phyloP scores from a whole-genome alignment of 2,888 invertebrate genomes.

The Spodoptera picta region DNA sequence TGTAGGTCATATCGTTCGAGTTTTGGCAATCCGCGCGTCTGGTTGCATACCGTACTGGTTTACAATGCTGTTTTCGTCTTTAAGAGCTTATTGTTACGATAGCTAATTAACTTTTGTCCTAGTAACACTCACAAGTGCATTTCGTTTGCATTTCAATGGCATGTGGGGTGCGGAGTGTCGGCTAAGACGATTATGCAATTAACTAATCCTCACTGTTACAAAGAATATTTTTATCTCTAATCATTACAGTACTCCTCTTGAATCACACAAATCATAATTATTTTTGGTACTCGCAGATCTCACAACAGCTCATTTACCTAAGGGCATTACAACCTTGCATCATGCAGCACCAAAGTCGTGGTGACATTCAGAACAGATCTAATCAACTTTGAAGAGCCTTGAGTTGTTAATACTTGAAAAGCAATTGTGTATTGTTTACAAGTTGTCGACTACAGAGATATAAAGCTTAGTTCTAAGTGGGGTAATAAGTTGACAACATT shows the following conservation, averaged over 20 bases:
- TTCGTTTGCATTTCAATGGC: slow-evolving; percentile 36
- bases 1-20: slow-evolving; percentile 45
- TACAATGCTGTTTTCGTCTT: slow-evolving; percentile 26
- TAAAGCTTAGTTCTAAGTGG: slow-evolving; percentile 21
- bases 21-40: slow-evolving; percentile 51
- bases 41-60: slow-evolving; percentile 28
- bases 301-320: slow-evolving; percentile 1
- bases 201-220: no score
- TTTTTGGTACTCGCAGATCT: no score
- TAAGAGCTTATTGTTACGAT: slow-evolving; percentile 28
- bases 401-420: slow-evolving; percentile 41
- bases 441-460: slow-evolving; percentile 37
- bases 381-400: slow-evolving; percentile 45
- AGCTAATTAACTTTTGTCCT: slow-evolving; percentile 39
- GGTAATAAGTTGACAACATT: slow-evolving; percentile 26
- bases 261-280: no score
- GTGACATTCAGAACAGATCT: slow-evolving; percentile 50
- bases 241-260: no score
- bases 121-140: slow-evolving; percentile 20
- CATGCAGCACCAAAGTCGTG: slow-evolving; percentile 30
- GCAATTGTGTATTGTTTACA: slow-evolving; percentile 39
- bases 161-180: slow-evolving; percentile 19
- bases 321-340: slow-evolving; percentile 45
- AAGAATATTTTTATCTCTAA: no score
- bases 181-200: no score